phyloP scores from a whole-genome alignment of 1,140 invertebrate genomes.

The Dysdera silvatica region DNA sequence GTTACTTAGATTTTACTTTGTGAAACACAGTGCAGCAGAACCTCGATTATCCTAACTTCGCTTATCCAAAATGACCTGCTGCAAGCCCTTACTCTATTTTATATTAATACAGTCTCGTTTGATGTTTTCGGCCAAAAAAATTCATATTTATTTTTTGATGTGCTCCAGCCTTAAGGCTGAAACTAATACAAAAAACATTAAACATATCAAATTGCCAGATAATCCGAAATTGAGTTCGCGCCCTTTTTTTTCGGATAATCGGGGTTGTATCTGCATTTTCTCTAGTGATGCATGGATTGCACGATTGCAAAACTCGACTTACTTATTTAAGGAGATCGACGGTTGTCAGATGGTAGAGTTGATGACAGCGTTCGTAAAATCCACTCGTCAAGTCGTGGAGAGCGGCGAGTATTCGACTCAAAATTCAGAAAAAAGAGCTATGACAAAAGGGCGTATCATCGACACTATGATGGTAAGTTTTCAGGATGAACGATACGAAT shows the following conservation, averaged over 20 bases:
- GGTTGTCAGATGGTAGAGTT: slow-evolving; percentile 4
- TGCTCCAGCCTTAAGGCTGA: background rate
- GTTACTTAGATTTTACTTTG: too few species aligned
- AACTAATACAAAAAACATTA: background rate
- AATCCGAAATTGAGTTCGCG: background rate
- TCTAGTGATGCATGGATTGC: too few species aligned
- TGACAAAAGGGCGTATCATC: slow-evolving; percentile 13
- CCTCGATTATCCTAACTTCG: too few species aligned
- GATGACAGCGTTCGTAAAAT: slow-evolving; percentile 1
- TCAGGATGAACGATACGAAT: too few species aligned
- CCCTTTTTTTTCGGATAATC: background rate
- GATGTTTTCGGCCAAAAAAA: background rate
- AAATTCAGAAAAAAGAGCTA: background rate
- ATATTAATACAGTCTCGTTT: too few species aligned
- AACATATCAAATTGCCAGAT: background rate
- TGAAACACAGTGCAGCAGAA: too few species aligned
- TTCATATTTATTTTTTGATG: background rate
- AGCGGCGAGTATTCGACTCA: background rate
- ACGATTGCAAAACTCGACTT: too few species aligned
- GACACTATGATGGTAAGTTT: slow-evolving; percentile 12
- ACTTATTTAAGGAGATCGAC: background rate
- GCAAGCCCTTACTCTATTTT: too few species aligned
- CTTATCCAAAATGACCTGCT: too few species aligned
- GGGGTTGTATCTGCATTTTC: too few species aligned
- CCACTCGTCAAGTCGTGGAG: slow-evolving; percentile 3